Conservation (phyloP, 2,113 vertebrate species). For the Bufo bufo region DNA sequence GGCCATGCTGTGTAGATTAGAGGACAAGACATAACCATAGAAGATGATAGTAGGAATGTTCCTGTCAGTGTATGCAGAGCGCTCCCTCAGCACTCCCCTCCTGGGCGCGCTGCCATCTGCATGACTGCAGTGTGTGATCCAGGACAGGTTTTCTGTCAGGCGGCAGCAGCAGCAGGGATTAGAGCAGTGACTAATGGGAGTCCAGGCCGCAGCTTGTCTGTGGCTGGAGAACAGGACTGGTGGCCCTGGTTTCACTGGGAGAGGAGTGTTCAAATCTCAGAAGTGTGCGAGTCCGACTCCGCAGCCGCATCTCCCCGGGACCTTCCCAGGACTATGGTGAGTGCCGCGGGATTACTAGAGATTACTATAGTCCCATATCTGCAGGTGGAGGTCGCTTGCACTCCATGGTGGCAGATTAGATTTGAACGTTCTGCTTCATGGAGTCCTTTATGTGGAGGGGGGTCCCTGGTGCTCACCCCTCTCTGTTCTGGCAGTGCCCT, state of each 20-base stretch:
- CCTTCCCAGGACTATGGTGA: constrained; percentile 18
- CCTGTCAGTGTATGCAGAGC: too few relatives aligned
- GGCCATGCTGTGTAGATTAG: too few relatives aligned
- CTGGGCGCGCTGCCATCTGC: too few relatives aligned
- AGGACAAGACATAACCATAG: too few relatives aligned
- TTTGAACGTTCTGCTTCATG: neutral
- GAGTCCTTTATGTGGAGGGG: too few relatives aligned
- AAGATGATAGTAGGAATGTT: too few relatives aligned
- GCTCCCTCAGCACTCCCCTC: too few relatives aligned
- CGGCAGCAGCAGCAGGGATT: neutral
- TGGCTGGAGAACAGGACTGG: neutral
- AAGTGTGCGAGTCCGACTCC: neutral
- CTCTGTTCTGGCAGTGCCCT: neutral
- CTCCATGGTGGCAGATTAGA: too few relatives aligned
- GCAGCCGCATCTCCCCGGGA: neutral
- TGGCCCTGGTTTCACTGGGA: constrained; percentile 2
- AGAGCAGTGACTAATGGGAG: neutral
- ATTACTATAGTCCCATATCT: too few relatives aligned
- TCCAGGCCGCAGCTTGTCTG: constrained; percentile 28
- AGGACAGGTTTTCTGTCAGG: neutral
- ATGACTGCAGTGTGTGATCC: neutral
- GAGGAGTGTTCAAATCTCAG: constrained; percentile 35
- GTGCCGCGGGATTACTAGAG: neutral
- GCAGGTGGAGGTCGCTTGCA: neutral
- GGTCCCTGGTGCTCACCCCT: too few relatives aligned